A percentile compares a stretch with the other conserved stretches of the same genome.
phyloP scores from a whole-genome alignment of 2,888 invertebrate species.

The Ophion costatus region DNA sequence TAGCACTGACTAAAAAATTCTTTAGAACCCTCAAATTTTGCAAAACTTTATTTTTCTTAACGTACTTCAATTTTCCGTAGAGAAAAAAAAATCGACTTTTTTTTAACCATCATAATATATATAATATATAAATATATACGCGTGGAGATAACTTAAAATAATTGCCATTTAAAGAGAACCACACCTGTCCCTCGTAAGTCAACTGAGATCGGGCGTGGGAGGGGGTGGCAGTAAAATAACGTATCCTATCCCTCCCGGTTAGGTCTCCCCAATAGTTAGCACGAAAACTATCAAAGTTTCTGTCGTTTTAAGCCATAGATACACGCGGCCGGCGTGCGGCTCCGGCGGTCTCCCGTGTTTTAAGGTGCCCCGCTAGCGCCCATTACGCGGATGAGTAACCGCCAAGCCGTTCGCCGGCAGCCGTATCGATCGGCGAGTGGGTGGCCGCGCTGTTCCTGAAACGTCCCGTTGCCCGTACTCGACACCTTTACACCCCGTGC shows the following conservation, averaged over 20 bases:
- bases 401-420: slow-evolving; percentile 16
- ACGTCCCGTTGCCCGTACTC: not conserved
- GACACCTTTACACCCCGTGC: not conserved
- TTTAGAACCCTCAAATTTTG: too few relatives aligned
- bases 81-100: too few relatives aligned
- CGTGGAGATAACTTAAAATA: too few relatives aligned
- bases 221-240: not conserved
- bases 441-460: slow-evolving; percentile 17
- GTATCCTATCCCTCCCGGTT: not conserved
- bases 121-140: too few relatives aligned
- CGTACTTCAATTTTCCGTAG: too few relatives aligned
- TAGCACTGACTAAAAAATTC: too few relatives aligned
- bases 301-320: not conserved
- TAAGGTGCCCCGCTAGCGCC: slow-evolving; percentile 2
- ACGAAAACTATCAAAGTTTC: slow-evolving; percentile 1
- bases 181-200: too few relatives aligned
- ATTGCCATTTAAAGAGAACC: too few relatives aligned
- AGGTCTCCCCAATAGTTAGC: not conserved
- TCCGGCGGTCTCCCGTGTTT: slow-evolving; percentile 11
- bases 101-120: too few relatives aligned
- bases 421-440: slow-evolving; percentile 32
- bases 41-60: too few relatives aligned
- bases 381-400: slow-evolving; percentile 32
- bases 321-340: not conserved
- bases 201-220: too few relatives aligned